Conservation (phyloP, 2,113 vertebrate species). For the Gymnobelideus leadbeateri region DNA sequence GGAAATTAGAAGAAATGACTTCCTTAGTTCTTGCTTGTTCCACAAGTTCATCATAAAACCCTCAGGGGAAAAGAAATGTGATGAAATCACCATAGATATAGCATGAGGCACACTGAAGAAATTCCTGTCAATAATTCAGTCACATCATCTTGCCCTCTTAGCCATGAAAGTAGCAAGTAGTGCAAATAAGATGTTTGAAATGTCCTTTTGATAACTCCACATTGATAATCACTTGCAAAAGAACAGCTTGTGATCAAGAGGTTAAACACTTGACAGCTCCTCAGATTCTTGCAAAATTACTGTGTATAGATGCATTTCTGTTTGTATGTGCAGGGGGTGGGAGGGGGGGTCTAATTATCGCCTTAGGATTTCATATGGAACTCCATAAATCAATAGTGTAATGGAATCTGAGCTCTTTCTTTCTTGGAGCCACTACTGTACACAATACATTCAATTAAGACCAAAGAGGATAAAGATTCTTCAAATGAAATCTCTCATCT, state of each 20-base stretch:
- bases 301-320: conserved; percentile 43
- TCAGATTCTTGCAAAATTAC: conserved; percentile 66
- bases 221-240: conserved; percentile 65
- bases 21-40: conserved; percentile 66
- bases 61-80: conserved; percentile 51
- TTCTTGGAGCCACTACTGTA: conserved; percentile 42
- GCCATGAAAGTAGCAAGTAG: conserved; percentile 29
- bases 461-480: not conserved
- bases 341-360: conserved; percentile 67
- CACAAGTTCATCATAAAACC: conserved; percentile 61
- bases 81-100: conserved; percentile 65
- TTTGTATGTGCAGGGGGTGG: not conserved
- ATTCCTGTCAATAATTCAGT: conserved; percentile 49
- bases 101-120: conserved; percentile 56
- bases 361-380: conserved; percentile 57
- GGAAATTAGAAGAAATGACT: conserved; percentile 62
- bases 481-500: not conserved
- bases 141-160: conserved; percentile 45
- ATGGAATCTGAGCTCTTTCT: conserved; percentile 26
- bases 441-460: conserved; percentile 60
- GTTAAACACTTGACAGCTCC: conserved; percentile 54
- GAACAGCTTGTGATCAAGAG: not conserved
- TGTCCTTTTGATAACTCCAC: conserved; percentile 63
- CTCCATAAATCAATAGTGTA: conserved; percentile 65
- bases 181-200: conserved; percentile 51